Conservation (phyloP, 2,113 vertebrate genomes). For the Cygnus buccinator region DNA sequence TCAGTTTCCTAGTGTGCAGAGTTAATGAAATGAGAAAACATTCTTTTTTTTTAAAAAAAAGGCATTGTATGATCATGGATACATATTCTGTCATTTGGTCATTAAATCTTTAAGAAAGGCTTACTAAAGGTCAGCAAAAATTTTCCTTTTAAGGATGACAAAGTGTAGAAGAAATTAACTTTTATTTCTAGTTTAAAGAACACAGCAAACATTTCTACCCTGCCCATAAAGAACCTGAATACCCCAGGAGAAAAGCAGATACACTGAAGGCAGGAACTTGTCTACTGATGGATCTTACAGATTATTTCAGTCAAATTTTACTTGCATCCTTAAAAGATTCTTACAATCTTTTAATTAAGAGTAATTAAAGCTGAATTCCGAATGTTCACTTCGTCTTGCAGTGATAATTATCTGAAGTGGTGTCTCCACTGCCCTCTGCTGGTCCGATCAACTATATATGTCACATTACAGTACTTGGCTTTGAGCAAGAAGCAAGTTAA, state of each 20-base stretch:
- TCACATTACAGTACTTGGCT: rapidly evolving
- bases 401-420: not conserved
- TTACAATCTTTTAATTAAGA: not conserved
- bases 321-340: not conserved
- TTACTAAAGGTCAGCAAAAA: not conserved
- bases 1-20: not conserved
- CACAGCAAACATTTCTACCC: rapidly evolving
- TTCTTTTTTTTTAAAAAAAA: not conserved
- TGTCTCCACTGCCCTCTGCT: conserved; percentile 36
- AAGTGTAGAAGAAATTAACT: not conserved
- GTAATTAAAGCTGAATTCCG: not conserved
- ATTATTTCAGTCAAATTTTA: not conserved
- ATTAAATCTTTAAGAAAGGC: not conserved
- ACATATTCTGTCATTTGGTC: not conserved
- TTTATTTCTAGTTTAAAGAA: not conserved
- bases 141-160: not conserved
- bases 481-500: not conserved
- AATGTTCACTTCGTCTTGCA: not conserved
- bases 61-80: not conserved
- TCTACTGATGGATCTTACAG: not conserved
- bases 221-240: not conserved
- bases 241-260: not conserved
- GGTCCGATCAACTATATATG: not conserved
- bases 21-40: not conserved
- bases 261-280: not conserved